Evolutionary conservation across 2,888 invertebrate genomes (phyloP).

Genomic region (Marronus borbonicus): DNA sequence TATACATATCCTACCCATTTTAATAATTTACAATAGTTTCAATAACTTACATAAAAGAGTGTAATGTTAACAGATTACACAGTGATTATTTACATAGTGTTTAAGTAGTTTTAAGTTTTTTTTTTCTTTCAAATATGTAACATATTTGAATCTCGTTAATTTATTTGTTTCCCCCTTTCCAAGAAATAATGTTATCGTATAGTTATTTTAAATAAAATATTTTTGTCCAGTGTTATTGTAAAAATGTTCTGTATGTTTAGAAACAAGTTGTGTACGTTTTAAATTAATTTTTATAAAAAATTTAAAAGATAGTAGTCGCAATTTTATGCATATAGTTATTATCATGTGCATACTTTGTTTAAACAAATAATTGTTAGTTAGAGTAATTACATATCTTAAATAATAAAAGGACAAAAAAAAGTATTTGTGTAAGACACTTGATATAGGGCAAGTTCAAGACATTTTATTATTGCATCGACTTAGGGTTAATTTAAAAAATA

Average conservation of each 20-base stretch:
- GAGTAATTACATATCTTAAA: conserved; percentile 51
- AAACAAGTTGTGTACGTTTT: conserved; percentile 48
- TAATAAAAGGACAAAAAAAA: conserved; percentile 46
- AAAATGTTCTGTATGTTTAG: conserved; percentile 46
- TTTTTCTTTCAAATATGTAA: conserved; percentile 40
- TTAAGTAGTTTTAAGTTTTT: conserved; percentile 47
- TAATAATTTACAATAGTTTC: conserved; percentile 50
- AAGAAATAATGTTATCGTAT: conserved; percentile 38
- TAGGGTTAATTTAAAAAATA: conserved; percentile 51
- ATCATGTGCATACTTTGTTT: conserved; percentile 45
- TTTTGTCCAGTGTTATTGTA: conserved; percentile 47
- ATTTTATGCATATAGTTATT: conserved; percentile 44
- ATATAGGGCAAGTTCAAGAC: conserved; percentile 52
- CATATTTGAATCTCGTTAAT: conserved; percentile 49
- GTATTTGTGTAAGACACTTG: conserved; percentile 50
- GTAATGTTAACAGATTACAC: conserved; percentile 42
- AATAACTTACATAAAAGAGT: conserved; percentile 29
- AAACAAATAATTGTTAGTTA: conserved; percentile 47
- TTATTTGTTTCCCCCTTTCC: conserved; percentile 42
- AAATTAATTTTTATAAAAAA: conserved; percentile 50
- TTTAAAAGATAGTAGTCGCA: conserved; percentile 43
- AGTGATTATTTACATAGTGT: conserved; percentile 42
- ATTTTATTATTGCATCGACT: conserved; percentile 54
- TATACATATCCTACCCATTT: conserved; percentile 51
- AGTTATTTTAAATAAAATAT: conserved; percentile 36